Base-by-base conservation (phyloP, 2,888 invertebrate genomes). In the Zygothrica quintamaculata region DNA sequence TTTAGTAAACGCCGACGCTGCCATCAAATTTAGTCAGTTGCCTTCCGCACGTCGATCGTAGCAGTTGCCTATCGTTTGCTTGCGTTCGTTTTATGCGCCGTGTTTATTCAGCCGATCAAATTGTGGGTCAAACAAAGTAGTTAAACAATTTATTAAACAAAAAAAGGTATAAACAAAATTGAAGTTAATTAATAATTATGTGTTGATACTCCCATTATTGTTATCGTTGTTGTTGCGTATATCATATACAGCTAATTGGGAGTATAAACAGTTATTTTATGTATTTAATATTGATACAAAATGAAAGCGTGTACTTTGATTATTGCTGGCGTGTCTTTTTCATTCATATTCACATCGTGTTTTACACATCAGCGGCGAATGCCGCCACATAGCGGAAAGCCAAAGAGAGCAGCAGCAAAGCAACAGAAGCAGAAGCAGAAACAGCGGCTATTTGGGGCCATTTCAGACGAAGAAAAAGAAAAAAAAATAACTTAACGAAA, bases 231-330 rank as follows among this genome's bases (percentile, higher is more conserved):
- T n/a, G n/a, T n/a, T n/a, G n/a, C n/a, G n/a, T n/a, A n/a, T n/a
- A n/a, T n/a, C n/a, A n/a, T n/a, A n/a, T n/a, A n/a, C n/a, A 42
- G 22, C 33, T 34, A 29, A 66, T 42, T 31, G 15, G 18, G 8
- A 39, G 22, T n/a, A 22, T 12, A 31, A 11, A n/a, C n/a, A n/a
- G 18, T 22, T 22, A 3, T 2, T 22, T 22, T 22, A 5, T 22
- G 18, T 22, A 5, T 22, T 3, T 22, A 43, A 44, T 31, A 46
- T 11, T 39, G 43, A 59, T 50, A 44, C 43, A 47, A 67, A 65
- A 71, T 65, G 65, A 76, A 86, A 86, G 79, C 77, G 87, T 84
- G 79, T 84, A 84, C 82, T 86, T 86, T 80, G 87, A 58, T 56
- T 79, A 33, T 33, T 26, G 82, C 61, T 76, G 84, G 66, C 87